These are phyloP conservation scores for Cyclargus thomasi DNA, from an alignment of 1,140 invertebrate species.

Conservation along the genomic window DNA sequence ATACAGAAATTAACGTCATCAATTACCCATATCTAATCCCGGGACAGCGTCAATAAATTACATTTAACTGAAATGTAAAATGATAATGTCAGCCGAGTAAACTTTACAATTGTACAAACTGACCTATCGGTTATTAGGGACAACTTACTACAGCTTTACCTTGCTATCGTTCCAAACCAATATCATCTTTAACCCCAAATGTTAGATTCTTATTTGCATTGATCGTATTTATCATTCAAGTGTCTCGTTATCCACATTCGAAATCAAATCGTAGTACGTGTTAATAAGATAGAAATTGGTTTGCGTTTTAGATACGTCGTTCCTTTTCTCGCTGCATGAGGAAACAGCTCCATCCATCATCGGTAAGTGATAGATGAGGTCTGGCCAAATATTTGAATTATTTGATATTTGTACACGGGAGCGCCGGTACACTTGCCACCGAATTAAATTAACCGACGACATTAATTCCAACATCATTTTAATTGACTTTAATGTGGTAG, in stretches of 20 bases:
- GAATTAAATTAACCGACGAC: constrained; percentile 17
- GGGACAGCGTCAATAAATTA: constrained; percentile 63
- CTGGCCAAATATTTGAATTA: constrained; percentile 71
- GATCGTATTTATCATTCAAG: neutral
- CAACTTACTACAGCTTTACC: constrained; percentile 34
- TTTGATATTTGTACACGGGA: constrained; percentile 56
- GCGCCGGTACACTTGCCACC: constrained; percentile 54
- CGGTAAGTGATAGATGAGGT: constrained; percentile 67
- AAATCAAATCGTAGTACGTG: constrained; percentile 18
- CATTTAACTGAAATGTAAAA: constrained; percentile 66
- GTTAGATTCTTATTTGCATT: constrained; percentile 15
- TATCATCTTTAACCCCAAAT: constrained; percentile 23
- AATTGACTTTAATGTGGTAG: neutral
- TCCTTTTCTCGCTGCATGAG: constrained; percentile 21
- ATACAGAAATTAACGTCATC: constrained; percentile 39
- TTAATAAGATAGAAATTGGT: constrained; percentile 16
- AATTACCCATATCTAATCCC: constrained; percentile 55
- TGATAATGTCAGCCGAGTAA: constrained; percentile 68
- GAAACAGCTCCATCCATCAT: constrained; percentile 64
- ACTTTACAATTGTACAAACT: constrained; percentile 64
- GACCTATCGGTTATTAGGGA: constrained; percentile 54
- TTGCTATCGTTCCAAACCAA: constrained; percentile 22
- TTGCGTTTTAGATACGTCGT: constrained; percentile 13
- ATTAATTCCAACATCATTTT: constrained; percentile 14
- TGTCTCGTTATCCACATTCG: neutral